A percentile compares a stretch with the other conserved stretches of the same genome.
Evolutionary conservation across 64 coral and sea anemone genomes (phyloP).

Genomic region (Acropora yongei): DNA sequence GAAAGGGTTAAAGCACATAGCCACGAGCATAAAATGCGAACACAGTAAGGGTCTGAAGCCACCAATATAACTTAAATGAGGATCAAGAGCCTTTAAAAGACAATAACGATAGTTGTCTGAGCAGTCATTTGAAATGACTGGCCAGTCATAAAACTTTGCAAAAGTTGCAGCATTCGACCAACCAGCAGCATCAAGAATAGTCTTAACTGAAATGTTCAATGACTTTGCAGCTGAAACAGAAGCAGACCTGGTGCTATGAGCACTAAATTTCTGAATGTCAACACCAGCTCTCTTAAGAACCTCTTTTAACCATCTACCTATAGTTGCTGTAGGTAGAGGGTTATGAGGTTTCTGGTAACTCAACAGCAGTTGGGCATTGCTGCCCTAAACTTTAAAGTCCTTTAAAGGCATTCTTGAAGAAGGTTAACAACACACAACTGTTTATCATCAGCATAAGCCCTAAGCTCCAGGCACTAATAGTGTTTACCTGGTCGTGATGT

Average conservation of each 20-base stretch:
- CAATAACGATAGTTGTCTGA: conserved; percentile 23
- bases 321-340: conserved; percentile 4
- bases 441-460: conserved; percentile 43
- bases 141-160: conserved; percentile 52
- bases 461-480: conserved; percentile 9
- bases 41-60: too few species aligned
- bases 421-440: conserved; percentile 48
- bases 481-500: conserved; percentile 72
- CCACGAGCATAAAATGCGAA: background rate
- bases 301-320: conserved; percentile 34
- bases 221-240: conserved; percentile 52
- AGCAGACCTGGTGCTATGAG: conserved; percentile 36
- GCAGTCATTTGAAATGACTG: background rate
- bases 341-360: conserved; percentile 32
- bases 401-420: background rate
- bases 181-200: background rate
- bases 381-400: too few species aligned
- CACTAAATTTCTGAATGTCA: conserved; percentile 10
- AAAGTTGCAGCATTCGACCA: conserved; percentile 25
- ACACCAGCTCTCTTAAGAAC: conserved; percentile 5
- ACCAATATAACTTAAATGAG: background rate
- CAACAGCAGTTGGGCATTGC: conserved; percentile 10
- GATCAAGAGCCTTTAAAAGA: background rate
- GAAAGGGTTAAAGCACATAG: conserved; percentile 18
- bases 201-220: conserved; percentile 11